Percentiles rank a stretch among this genome's conserved stretches.
phyloP scores from a whole-genome alignment of 2,113 vertebrate genomes.

The Periophthalmodon schlosseri region DNA sequence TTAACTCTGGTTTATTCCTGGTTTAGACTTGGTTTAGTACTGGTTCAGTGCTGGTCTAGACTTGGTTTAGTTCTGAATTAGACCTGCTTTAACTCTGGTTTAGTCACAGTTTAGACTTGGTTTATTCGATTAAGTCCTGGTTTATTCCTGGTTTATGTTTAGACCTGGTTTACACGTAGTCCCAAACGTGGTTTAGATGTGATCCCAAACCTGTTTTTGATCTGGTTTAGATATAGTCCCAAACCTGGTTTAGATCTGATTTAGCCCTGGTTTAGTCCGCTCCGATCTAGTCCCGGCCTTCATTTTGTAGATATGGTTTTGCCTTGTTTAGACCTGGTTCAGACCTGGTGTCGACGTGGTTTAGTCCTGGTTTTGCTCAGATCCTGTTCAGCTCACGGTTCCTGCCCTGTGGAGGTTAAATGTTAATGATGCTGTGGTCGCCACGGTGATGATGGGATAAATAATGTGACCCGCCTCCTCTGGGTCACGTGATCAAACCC shows the following conservation, averaged over 20 bases:
- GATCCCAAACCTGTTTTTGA: background rate
- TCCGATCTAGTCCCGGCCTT: background rate
- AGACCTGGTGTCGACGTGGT: background rate
- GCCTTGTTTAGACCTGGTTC: background rate
- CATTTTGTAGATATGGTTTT: background rate
- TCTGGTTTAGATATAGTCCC: background rate
- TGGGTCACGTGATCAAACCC: background rate
- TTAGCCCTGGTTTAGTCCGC: no score
- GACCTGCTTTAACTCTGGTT: no score
- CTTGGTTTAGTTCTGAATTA: no score
- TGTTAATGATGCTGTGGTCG: background rate
- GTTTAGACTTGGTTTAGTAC: background rate
- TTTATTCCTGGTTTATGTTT: background rate
- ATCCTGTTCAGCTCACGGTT: no score
- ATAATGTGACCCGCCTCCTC: background rate
- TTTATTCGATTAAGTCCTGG: background rate
- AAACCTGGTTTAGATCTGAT: background rate
- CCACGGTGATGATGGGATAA: constrained; percentile 1
- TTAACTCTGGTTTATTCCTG: background rate
- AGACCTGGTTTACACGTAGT: background rate
- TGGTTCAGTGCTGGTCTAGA: no score
- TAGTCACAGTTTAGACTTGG: background rate
- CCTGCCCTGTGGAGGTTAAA: constrained; percentile 1
- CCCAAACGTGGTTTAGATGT: background rate
- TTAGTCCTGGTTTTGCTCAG: background rate